phyloP scores from a whole-genome alignment of 2,113 vertebrate genomes.

The Atherinomorus stipes region DNA sequence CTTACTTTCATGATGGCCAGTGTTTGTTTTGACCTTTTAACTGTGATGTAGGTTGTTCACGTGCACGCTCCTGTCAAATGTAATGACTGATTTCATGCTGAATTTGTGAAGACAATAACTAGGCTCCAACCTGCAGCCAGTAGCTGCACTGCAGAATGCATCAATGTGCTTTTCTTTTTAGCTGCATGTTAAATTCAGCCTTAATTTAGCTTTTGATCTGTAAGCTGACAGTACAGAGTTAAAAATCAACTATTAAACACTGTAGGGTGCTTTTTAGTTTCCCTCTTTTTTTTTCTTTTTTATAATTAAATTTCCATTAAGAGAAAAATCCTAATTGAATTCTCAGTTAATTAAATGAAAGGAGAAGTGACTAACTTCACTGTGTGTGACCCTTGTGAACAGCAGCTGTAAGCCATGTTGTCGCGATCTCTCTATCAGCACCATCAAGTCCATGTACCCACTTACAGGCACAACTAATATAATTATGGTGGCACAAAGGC shows the following conservation, averaged over 20 bases:
- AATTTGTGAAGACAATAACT: constrained; percentile 66
- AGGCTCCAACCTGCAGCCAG: constrained; percentile 6
- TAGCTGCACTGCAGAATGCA: constrained; percentile 11
- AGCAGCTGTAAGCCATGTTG: constrained; percentile 66
- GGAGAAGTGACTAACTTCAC: constrained; percentile 57
- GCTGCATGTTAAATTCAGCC: neutral
- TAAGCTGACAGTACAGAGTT: constrained; percentile 29
- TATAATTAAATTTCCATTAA: constrained; percentile 4
- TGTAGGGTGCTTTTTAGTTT: constrained; percentile 16
- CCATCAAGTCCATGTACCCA: constrained; percentile 50
- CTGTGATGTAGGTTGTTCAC: constrained; percentile 59
- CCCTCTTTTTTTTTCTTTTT: constrained; percentile 27
- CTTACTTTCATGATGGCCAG: constrained; percentile 64
- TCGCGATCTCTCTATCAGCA: constrained; percentile 62
- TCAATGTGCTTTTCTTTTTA: constrained; percentile 22
- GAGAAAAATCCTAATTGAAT: neutral
- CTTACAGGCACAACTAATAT: constrained; percentile 63
- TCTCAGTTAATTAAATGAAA: constrained; percentile 35
- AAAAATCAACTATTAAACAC: constrained; percentile 37
- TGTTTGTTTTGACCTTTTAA: constrained; percentile 78
- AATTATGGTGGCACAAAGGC: constrained; percentile 64
- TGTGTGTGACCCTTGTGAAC: constrained; percentile 56
- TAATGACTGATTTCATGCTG: constrained; percentile 69
- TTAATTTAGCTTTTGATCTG: constrained; percentile 16
- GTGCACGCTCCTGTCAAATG: constrained; percentile 51